phyloP scores from a whole-genome alignment of 2,888 invertebrate species.

The Philereme vetulata region DNA sequence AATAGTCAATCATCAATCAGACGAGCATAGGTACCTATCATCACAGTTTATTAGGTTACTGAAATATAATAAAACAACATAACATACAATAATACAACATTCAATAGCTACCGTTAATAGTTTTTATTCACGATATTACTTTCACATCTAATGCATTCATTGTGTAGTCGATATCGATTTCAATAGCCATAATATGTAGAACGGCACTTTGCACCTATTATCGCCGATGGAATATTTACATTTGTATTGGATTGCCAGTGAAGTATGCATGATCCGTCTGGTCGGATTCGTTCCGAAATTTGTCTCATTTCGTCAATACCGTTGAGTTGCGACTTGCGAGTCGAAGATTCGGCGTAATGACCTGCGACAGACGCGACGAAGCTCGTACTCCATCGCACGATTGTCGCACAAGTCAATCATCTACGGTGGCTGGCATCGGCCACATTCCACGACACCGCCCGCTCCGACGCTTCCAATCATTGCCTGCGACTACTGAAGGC shows the following conservation, averaged over 20 bases:
- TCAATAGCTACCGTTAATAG: constrained; percentile 41
- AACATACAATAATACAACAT: constrained; percentile 35
- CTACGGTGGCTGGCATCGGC: constrained; percentile 49
- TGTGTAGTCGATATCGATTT: constrained; percentile 32
- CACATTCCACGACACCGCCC: constrained; percentile 42
- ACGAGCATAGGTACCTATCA: constrained; percentile 30
- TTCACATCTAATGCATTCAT: constrained; percentile 40
- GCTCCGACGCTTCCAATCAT: constrained; percentile 31
- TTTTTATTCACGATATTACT: constrained; percentile 41
- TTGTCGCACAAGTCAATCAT: constrained; percentile 59
- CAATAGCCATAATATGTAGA: constrained; percentile 35
- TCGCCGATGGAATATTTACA: constrained; percentile 25
- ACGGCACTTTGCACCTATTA: constrained; percentile 33
- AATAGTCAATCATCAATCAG: constrained; percentile 53
- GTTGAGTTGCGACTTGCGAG: constrained; percentile 50
- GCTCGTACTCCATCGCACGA: constrained; percentile 51
- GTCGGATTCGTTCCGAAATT: constrained; percentile 55
- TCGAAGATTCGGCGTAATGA: constrained; percentile 42
- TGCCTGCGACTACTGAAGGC: constrained; percentile 5
- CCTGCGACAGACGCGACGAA: constrained; percentile 46
- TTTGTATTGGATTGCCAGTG: constrained; percentile 30
- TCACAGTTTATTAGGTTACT: constrained; percentile 44
- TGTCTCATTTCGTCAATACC: constrained; percentile 54
- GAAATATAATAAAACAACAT: constrained; percentile 41
- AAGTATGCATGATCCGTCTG: constrained; percentile 41